Conservation (phyloP, 2,888 invertebrate genomes). For the Drosophila borealis region DNA sequence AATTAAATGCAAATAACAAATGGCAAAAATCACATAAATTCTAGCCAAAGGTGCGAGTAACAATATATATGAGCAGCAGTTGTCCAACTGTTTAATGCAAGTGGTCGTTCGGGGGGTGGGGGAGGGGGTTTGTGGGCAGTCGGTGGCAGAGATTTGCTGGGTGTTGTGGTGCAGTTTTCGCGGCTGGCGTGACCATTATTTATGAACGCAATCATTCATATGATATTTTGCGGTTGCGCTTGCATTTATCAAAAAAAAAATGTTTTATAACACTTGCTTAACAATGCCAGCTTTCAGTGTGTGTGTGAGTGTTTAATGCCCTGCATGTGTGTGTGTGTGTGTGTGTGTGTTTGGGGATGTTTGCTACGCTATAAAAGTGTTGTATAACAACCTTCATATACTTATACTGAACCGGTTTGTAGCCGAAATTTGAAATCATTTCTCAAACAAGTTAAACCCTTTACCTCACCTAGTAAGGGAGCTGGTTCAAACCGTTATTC, state of each 20-base stretch:
- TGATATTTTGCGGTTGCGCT: slow-evolving; percentile 76
- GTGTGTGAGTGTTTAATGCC: slow-evolving; percentile 5
- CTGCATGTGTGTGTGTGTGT: background rate
- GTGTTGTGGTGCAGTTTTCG: slow-evolving; percentile 6
- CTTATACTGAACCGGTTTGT: too few species aligned
- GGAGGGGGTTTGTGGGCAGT: background rate
- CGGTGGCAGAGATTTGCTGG: background rate
- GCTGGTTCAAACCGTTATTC: too few species aligned
- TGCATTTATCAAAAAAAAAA: slow-evolving; percentile 76
- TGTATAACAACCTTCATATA: too few species aligned
- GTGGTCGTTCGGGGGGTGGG: background rate
- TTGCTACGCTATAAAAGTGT: too few species aligned
- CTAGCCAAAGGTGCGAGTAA: slow-evolving; percentile 41
- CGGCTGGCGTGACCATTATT: slow-evolving; percentile 63
- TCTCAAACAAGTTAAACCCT: too few species aligned
- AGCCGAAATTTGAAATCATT: too few species aligned
- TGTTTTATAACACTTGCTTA: slow-evolving; percentile 77
- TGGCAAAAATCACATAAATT: slow-evolving; percentile 69
- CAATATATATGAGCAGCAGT: slow-evolving; percentile 6
- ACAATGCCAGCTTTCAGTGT: slow-evolving; percentile 28
- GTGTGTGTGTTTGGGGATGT: too few species aligned
- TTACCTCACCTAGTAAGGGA: too few species aligned
- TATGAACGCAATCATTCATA: slow-evolving; percentile 79
- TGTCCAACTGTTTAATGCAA: slow-evolving; percentile 1
- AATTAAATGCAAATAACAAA: slow-evolving; percentile 81